A percentile compares a stretch with the other conserved stretches of the same genome.
These are phyloP conservation scores for Sakesphorus luctuosus DNA, from an alignment of 2,113 vertebrate species.

Conservation along the genomic window DNA sequence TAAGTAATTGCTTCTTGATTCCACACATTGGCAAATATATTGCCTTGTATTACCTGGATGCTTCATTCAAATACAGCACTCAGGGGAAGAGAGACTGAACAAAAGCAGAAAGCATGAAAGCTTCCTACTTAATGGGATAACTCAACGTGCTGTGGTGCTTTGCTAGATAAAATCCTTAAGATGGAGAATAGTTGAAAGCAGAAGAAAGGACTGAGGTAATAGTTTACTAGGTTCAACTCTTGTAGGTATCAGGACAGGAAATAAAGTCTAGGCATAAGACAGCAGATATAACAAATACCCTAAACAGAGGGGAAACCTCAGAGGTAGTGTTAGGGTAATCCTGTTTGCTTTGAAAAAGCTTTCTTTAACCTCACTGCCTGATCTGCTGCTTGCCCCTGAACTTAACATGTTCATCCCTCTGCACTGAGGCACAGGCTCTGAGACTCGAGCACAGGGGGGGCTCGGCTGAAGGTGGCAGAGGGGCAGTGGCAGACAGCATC, in stretches of 20 bases:
- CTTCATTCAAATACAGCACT: not conserved
- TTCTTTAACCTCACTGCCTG: not conserved
- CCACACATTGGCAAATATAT: not conserved
- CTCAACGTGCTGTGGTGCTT: not conserved
- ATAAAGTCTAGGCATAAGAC: not conserved
- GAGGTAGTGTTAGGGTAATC: not conserved
- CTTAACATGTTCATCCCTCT: not conserved
- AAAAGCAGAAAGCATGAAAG: not conserved
- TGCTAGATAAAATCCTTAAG: not conserved
- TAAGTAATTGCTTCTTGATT: not conserved
- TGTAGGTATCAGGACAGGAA: not conserved
- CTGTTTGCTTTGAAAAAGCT: not conserved
- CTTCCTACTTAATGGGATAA: not conserved
- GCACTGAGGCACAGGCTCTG: not conserved
- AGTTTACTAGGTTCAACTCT: not conserved
- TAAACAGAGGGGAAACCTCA: not conserved
- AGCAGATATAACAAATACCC: not conserved
- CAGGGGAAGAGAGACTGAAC: not conserved
- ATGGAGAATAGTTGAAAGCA: not conserved
- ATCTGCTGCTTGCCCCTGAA: not conserved
- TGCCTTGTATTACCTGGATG: not conserved
- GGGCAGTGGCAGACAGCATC: not conserved
- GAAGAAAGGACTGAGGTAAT: not conserved
- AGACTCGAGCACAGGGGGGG: fast-evolving
- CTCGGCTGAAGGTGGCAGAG: not conserved